Base-by-base conservation (phyloP, 2,113 vertebrate genomes). In the Neotoma lepida region DNA sequence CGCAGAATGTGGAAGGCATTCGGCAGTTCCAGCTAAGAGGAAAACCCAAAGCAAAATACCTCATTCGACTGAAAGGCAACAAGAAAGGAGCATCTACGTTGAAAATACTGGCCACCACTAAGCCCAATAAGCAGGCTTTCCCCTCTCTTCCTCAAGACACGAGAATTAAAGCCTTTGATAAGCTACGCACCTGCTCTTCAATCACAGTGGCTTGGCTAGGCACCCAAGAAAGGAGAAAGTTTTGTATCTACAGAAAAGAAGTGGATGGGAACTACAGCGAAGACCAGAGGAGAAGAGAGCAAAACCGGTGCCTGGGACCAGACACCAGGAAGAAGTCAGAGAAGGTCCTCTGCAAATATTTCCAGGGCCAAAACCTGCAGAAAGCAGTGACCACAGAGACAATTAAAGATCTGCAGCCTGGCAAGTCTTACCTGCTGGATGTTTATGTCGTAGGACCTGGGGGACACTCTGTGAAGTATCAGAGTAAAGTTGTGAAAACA, bases 271-370 rank as follows among this genome's bases (percentile, higher is more conserved):
- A 97, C 81, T 99, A 99, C 66, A 98, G 94, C 0, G 99, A 99
- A 87, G 99, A 99, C 93, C 99, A 99, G 97, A 98, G 99, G 93
- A 99, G 98, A 85, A 98, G 99, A 71, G 99, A 99, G 93, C 99
- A 99, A 96, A 99, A 99, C 98, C 99, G 99, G 82, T 99, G 99
- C 76, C 98, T 99, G 18, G 99, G 99, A 15, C 99, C 99, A 0
- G 99, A 99, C 54, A 98, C 98, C 0, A 99, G 99, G 95, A 99
- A 99, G 98, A 99, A 99, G 97, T 99, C 98, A 0, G 99, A 99
- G 91, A 99, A 99, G 96, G 99, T 99, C 93, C 98, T 99, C 95
- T 99, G 99, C 98, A 99, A 99, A 98, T 99, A 99, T 90, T 99
- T 99, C 98, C 99, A 99, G 97, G 99, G 99, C 96, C 99, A 99